A percentile compares a stretch with the other conserved stretches of the same genome.
phyloP scores from a whole-genome alignment of 1,140 invertebrate species.

The Pollicipes pollicipes region DNA sequence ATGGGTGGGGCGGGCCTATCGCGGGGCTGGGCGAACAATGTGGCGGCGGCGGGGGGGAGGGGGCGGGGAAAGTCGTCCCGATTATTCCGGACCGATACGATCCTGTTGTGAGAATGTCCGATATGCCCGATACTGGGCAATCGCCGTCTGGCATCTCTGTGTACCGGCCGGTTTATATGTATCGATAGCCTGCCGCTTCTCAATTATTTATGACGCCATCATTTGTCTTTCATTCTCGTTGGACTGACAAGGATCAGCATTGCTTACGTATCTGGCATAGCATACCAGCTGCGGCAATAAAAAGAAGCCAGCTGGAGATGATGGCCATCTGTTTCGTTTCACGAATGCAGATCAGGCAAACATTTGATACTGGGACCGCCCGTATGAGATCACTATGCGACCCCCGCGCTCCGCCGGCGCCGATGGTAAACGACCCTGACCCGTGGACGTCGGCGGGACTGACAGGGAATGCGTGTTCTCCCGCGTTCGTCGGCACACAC shows the following conservation, averaged over 20 bases:
- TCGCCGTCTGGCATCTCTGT: neutral
- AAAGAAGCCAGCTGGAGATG: neutral
- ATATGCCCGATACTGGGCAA: neutral
- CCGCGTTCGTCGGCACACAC: too few species aligned
- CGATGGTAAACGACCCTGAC: too few species aligned
- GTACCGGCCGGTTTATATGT: neutral
- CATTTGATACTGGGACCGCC: too few species aligned
- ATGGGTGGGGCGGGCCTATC: too few species aligned
- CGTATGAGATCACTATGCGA: too few species aligned
- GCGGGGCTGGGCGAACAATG: neutral
- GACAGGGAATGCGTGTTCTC: too few species aligned
- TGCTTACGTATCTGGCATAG: neutral
- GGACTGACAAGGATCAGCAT: neutral
- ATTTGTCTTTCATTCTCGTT: neutral
- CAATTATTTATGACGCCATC: conserved; percentile 2
- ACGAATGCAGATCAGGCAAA: too few species aligned
- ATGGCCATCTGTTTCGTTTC: neutral
- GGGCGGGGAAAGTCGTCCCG: neutral
- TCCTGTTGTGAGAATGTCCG: neutral
- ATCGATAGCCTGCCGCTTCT: neutral
- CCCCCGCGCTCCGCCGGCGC: too few species aligned
- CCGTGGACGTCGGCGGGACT: too few species aligned
- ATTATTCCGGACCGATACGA: neutral
- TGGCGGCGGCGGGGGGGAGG: too few species aligned
- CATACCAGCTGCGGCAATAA: neutral